phyloP scores from a whole-genome alignment of 2,113 vertebrate genomes.

The Varanus salvator region DNA sequence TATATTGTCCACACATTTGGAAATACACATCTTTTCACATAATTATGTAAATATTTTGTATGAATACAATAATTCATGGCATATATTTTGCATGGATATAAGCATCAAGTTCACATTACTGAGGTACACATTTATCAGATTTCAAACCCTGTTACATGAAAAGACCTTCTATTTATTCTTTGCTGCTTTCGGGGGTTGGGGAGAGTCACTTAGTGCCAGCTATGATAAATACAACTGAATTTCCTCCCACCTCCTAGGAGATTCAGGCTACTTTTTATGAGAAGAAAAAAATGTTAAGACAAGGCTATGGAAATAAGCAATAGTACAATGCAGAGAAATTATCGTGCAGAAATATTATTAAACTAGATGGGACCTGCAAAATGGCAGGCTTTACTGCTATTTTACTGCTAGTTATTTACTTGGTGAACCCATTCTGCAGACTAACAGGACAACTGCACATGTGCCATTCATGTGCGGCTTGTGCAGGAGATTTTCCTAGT shows the following conservation, averaged over 20 bases:
- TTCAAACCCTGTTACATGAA: neutral
- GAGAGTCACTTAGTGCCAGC: neutral
- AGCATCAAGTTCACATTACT: neutral
- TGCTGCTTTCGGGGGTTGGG: neutral
- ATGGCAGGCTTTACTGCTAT: neutral
- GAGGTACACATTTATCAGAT: slow-evolving; percentile 3
- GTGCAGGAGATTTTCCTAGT: neutral
- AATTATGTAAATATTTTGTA: neutral
- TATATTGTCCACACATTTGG: neutral
- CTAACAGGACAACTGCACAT: neutral
- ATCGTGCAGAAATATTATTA: neutral
- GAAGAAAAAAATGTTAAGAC: neutral
- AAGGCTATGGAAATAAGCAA: neutral
- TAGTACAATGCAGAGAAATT: neutral
- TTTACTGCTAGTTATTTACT: neutral
- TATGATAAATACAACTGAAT: neutral
- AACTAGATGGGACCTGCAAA: neutral
- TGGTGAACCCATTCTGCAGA: too few relatives aligned
- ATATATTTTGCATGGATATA: neutral
- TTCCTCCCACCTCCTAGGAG: neutral
- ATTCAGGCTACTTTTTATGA: neutral
- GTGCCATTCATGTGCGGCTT: neutral
- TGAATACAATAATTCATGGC: neutral
- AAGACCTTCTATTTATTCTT: neutral
- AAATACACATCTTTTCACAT: neutral